Evolutionary conservation across 2,113 vertebrate genomes (phyloP).

Genomic region (Emydocephalus ijimae): DNA sequence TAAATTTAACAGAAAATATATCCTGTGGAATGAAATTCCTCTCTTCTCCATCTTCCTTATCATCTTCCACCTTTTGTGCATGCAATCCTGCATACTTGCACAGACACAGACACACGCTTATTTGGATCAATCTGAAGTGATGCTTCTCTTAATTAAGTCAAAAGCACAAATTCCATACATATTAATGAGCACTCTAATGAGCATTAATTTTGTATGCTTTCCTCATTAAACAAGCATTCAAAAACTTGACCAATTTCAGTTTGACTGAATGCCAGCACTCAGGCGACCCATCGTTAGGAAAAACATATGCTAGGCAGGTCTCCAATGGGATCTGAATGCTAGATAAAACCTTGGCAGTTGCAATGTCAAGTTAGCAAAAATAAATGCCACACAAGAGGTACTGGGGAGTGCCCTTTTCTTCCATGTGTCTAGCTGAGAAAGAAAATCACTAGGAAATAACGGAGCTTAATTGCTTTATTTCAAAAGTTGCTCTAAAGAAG

Average conservation of each 20-base stretch:
- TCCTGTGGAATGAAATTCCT: slow-evolving; percentile 6
- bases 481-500: slow-evolving; percentile 55
- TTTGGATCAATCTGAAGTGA: slow-evolving; percentile 48
- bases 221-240: slow-evolving; percentile 73
- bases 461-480: slow-evolving; percentile 56
- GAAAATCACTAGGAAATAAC: slow-evolving; percentile 50
- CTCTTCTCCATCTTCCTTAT: no score
- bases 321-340: slow-evolving; percentile 42
- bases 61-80: neutral
- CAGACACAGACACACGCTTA: neutral
- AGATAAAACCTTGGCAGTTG: slow-evolving; percentile 48
- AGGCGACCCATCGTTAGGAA: slow-evolving; percentile 52
- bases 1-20: neutral
- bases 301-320: slow-evolving; percentile 55
- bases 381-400: slow-evolving; percentile 39
- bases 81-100: neutral
- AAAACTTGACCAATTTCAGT: slow-evolving; percentile 75
- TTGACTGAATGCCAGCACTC: slow-evolving; percentile 73
- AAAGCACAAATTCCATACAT: slow-evolving; percentile 67
- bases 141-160: slow-evolving; percentile 74
- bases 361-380: slow-evolving; percentile 56
- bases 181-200: slow-evolving; percentile 75
- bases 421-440: slow-evolving; percentile 26
- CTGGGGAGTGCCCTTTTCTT: slow-evolving; percentile 37
- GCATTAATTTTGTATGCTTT: slow-evolving; percentile 80